phyloP scores from a whole-genome alignment of 2,888 invertebrate genomes.

The Chrysotoxum bicinctum region DNA sequence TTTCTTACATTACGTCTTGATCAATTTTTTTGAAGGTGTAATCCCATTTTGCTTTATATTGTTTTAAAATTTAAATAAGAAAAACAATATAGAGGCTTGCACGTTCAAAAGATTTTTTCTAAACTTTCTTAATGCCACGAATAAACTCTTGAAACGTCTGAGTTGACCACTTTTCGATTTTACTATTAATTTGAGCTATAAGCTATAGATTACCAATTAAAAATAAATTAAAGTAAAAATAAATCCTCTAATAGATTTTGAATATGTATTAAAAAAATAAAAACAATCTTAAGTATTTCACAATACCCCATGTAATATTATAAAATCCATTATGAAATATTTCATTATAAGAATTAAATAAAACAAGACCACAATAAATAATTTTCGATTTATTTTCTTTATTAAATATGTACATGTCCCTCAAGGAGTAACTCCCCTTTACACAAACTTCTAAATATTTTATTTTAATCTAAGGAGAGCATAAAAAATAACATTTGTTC shows the following conservation, averaged over 20 bases:
- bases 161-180: background rate
- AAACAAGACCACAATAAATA: constrained; percentile 19
- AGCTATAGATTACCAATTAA: constrained; percentile 13
- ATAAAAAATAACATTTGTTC: no score
- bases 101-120: background rate
- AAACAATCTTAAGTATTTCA: constrained; percentile 30
- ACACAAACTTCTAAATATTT: no score
- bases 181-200: background rate
- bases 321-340: constrained; percentile 60
- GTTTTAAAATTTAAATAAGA: background rate
- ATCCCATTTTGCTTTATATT: background rate
- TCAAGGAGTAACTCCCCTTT: no score
- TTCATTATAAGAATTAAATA: constrained; percentile 63
- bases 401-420: no score
- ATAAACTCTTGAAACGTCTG: background rate
- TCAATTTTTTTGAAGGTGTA: background rate
- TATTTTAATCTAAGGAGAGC: no score
- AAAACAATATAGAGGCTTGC: background rate
- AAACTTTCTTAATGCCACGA: background rate
- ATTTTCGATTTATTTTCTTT: background rate
- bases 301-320: constrained; percentile 38
- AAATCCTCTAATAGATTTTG: constrained; percentile 56
- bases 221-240: constrained; percentile 31
- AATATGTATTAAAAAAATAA: constrained; percentile 43
- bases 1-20: background rate